These are phyloP conservation scores for Maconellicoccus hirsutus DNA, from an alignment of 1,140 invertebrate genomes.

Conservation along the genomic window DNA sequence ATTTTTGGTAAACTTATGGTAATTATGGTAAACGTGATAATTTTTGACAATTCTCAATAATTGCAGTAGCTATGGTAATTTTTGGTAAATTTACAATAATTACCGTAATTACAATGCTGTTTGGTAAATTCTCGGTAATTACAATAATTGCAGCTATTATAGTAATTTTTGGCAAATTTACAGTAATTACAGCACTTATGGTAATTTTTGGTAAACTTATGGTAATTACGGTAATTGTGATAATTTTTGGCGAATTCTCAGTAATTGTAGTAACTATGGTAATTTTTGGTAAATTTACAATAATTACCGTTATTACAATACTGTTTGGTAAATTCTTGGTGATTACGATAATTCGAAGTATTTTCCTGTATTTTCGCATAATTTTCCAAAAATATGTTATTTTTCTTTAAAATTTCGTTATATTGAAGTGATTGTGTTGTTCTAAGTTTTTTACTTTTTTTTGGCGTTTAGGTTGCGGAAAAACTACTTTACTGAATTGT, in stretches of 20 bases:
- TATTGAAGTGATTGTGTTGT: too few relatives aligned
- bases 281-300: neutral
- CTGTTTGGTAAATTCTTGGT: neutral
- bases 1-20: too few relatives aligned
- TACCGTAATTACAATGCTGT: neutral
- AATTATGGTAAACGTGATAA: too few relatives aligned
- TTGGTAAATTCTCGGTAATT: neutral
- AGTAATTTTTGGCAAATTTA: neutral
- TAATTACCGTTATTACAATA: neutral
- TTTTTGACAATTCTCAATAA: too few relatives aligned
- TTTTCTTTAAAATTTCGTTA: too few relatives aligned
- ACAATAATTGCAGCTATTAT: neutral
- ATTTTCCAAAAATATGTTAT: too few relatives aligned
- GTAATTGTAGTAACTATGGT: too few relatives aligned
- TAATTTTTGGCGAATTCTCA: neutral
- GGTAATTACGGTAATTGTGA: neutral
- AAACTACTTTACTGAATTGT: slow-evolving; percentile 68
- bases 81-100: neutral
- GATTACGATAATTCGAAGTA: too few relatives aligned
- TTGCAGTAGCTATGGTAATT: too few relatives aligned
- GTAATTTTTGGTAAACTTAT: neutral
- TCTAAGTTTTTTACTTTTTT: neutral
- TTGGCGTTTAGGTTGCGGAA: slow-evolving; percentile 49
- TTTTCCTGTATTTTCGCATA: too few relatives aligned
- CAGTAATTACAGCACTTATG: neutral